Evolutionary conservation across 2,797 vertebrate species (phyloP).

Genomic region (Iguana delicatissima): DNA sequence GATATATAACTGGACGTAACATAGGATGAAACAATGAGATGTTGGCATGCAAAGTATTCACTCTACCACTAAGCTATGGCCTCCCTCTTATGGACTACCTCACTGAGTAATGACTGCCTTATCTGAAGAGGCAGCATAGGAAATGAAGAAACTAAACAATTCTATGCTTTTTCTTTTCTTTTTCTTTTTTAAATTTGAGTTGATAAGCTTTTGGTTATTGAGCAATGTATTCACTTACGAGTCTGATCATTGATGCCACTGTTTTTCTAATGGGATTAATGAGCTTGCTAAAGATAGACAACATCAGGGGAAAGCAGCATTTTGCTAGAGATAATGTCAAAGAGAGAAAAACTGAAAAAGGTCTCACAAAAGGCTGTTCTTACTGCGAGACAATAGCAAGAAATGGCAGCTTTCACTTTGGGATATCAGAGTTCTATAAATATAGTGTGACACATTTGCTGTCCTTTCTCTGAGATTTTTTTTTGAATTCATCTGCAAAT

Average conservation of each 20-base stretch:
- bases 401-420: conserved; percentile 51
- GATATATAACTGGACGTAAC: not conserved
- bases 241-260: not conserved
- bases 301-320: conserved; percentile 41
- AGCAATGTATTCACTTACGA: conserved; percentile 9
- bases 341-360: conserved; percentile 13
- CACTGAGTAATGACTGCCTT: not conserved
- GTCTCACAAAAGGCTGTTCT: conserved; percentile 36
- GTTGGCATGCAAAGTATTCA: not conserved
- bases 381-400: conserved; percentile 24
- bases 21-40: not conserved
- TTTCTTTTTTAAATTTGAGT: conserved; percentile 10
- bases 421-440: conserved; percentile 45
- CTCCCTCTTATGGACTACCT: not conserved
- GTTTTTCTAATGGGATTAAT: conserved; percentile 14
- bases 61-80: not conserved
- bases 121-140: not conserved
- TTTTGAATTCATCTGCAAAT: conserved; percentile 7
- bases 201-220: conserved; percentile 30
- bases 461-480: conserved; percentile 44
- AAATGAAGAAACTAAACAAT: not conserved
- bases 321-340: conserved; percentile 29
- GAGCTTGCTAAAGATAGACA: conserved; percentile 40
- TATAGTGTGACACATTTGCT: conserved; percentile 27
- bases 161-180: not conserved